Percentiles rank a stretch among this genome's conserved stretches.
phyloP scores from a whole-genome alignment of 2,888 invertebrate genomes.

The Neoitamus cyanurus region DNA sequence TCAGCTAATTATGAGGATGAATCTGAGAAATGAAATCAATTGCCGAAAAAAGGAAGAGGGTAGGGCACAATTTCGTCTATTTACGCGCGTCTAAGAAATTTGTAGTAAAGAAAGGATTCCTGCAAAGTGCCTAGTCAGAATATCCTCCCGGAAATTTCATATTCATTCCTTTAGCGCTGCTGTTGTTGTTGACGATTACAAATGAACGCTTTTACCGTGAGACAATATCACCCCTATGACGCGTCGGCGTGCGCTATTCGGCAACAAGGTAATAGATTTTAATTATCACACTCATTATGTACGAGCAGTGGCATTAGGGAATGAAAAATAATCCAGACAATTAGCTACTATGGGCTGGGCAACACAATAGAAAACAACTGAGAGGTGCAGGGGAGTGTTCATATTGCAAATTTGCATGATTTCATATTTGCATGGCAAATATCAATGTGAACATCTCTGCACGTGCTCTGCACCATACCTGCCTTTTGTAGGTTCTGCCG shows the following conservation, averaged over 20 bases:
- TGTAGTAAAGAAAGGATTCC: background rate
- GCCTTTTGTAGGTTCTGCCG: background rate
- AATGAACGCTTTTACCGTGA: background rate
- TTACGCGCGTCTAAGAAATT: background rate
- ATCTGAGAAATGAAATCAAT: background rate
- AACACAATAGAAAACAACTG: background rate
- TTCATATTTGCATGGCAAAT: background rate
- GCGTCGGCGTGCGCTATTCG: background rate
- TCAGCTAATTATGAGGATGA: background rate
- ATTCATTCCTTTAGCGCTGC: background rate
- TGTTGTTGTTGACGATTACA: background rate
- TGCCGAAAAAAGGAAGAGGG: background rate
- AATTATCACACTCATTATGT: background rate
- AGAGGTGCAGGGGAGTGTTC: background rate
- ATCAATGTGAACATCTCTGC: background rate
- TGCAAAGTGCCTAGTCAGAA: background rate
- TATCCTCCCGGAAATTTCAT: background rate
- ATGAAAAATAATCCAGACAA: background rate
- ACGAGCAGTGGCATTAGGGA: background rate
- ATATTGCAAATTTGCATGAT: background rate
- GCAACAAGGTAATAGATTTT: background rate
- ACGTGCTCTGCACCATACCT: background rate
- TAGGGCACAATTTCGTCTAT: background rate
- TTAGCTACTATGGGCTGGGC: background rate
- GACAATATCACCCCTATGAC: background rate